Conservation (phyloP, 2,113 vertebrate genomes). For the Chiloscyllium plagiosum region DNA sequence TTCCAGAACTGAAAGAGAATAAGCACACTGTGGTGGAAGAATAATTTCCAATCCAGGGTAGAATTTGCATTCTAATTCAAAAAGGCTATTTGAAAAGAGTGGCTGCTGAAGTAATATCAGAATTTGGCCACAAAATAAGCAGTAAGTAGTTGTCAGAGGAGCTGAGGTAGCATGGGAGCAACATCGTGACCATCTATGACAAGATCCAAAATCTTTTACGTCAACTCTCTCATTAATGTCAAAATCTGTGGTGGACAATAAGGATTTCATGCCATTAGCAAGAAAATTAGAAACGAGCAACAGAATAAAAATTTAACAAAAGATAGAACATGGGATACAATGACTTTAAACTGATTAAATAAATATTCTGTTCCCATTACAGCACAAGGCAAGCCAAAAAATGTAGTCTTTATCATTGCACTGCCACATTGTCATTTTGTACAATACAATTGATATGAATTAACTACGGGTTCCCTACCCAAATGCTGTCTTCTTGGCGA, state of each 20-base stretch:
- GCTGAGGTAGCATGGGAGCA: neutral
- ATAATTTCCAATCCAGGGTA: neutral
- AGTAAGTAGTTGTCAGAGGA: neutral
- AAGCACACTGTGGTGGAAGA: neutral
- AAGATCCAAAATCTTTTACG: neutral
- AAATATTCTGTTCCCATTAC: neutral
- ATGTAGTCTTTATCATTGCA: neutral
- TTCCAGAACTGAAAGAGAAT: neutral
- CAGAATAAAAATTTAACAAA: neutral
- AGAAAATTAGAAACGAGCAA: neutral
- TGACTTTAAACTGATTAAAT: neutral
- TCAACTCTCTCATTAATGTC: neutral
- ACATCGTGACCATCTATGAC: neutral
- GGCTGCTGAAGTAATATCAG: no score
- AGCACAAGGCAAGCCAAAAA: neutral
- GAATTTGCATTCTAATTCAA: neutral
- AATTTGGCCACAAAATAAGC: neutral
- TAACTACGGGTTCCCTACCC: constrained; percentile 56
- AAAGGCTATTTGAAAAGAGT: neutral
- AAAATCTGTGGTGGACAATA: neutral
- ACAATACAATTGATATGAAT: neutral
- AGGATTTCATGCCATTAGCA: neutral
- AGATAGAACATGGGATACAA: neutral
- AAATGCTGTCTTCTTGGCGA: constrained; percentile 79
- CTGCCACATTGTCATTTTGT: neutral